These are phyloP conservation scores for Pseudochaenichthys georgianus DNA, from an alignment of 2,797 vertebrate genomes.

Conservation along the genomic window DNA sequence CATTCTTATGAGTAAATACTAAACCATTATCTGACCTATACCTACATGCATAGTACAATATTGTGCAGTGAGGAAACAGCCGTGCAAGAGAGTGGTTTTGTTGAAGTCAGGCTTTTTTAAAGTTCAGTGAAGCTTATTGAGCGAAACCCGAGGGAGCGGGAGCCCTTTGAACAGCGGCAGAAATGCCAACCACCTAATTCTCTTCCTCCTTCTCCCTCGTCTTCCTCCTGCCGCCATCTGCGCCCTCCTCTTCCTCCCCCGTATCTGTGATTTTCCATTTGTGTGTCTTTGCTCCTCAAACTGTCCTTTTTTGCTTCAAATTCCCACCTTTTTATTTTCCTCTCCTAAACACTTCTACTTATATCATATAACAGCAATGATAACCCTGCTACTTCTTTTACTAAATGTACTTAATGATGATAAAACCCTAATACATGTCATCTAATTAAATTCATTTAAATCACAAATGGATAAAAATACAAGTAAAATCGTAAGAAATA, in stretches of 20 bases:
- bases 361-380: no score
- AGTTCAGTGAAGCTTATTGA: slow-evolving; percentile 80
- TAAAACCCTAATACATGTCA: neutral
- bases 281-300: slow-evolving; percentile 16
- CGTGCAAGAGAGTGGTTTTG: slow-evolving; percentile 55
- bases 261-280: slow-evolving; percentile 15
- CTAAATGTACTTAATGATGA: neutral
- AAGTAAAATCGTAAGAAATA: no score
- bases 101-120: slow-evolving; percentile 67
- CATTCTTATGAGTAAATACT: slow-evolving; percentile 52
- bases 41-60: slow-evolving; percentile 36
- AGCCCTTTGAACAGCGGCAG: slow-evolving; percentile 72
- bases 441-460: no score
- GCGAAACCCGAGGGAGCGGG: slow-evolving; percentile 70
- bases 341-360: neutral
- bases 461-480: no score
- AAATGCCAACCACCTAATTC: slow-evolving; percentile 78
- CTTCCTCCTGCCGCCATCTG: slow-evolving; percentile 43
- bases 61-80: slow-evolving; percentile 46
- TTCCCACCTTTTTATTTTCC: neutral
- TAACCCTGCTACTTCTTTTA: neutral
- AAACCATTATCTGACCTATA: slow-evolving; percentile 55
- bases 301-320: neutral
- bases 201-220: slow-evolving; percentile 46
- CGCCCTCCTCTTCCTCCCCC: slow-evolving; percentile 1